A percentile compares a stretch with the other conserved stretches of the same genome.
Conservation (phyloP, 2,888 invertebrate genomes). For the Corbicula japonica region DNA sequence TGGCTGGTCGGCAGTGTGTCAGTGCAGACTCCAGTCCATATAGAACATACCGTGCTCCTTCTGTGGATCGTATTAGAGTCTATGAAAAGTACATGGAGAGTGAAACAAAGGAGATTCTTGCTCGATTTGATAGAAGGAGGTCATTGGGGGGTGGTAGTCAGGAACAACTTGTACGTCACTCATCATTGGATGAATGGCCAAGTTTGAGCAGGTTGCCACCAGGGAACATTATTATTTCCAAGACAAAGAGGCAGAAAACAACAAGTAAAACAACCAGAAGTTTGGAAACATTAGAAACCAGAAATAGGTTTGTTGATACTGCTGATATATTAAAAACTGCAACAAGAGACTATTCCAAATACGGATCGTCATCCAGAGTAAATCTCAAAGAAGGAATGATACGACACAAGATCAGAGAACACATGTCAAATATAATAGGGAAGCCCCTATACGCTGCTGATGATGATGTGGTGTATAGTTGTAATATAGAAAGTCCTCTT, state of each 20-base stretch:
- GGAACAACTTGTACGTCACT: background rate
- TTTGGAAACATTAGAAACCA: constrained; percentile 27
- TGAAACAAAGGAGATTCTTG: constrained; percentile 40
- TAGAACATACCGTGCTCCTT: constrained; percentile 13
- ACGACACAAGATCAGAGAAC: constrained; percentile 44
- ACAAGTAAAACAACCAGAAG: constrained; percentile 14
- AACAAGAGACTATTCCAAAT: constrained; percentile 41
- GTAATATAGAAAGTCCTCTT: constrained; percentile 12
- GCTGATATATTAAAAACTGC: constrained; percentile 5
- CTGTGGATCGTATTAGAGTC: constrained; percentile 48
- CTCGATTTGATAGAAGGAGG: constrained; percentile 30
- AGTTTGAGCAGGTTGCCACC: constrained; percentile 8
- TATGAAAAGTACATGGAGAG: constrained; percentile 51
- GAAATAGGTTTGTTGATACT: constrained; percentile 18
- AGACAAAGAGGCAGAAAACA: constrained; percentile 20
- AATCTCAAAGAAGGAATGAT: constrained; percentile 53
- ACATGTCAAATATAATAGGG: constrained; percentile 62
- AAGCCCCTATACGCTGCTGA: constrained; percentile 39
- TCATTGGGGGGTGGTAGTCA: constrained; percentile 15
- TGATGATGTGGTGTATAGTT: constrained; percentile 25
- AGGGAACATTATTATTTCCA: constrained; percentile 27
- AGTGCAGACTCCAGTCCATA: constrained; percentile 41
- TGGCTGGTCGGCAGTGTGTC: constrained; percentile 29
- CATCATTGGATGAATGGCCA: constrained; percentile 16
- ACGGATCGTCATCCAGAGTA: constrained; percentile 30